Evolutionary conservation across 2,888 invertebrate genomes (phyloP), one percentile per base, ranked within the genome.

Genomic region (Amblyjoppa fuscipennis): DNA sequence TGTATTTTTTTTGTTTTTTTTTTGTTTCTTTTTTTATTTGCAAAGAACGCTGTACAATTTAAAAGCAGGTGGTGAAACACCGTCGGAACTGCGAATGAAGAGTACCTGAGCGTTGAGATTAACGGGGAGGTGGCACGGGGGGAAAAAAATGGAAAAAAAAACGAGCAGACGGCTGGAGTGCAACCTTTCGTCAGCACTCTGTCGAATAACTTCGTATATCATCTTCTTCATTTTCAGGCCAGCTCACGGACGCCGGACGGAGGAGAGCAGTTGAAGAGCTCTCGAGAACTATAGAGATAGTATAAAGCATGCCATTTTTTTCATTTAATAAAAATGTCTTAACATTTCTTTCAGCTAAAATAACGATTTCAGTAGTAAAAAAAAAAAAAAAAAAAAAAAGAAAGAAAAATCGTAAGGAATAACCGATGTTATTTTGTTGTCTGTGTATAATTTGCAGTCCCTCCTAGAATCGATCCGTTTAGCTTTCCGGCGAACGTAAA

Each of bases 401-500:
- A 20, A 31, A 56, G 20, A 45, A 61, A 78, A 66, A 49, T 59
- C n/a, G 16, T 66, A 20, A 31, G 86, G 85, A 88, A 88, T 88
- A 78, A 79, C 41, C 71, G 70, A 85, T 89, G 68, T 83, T 81
- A 89, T 89, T 89, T 94, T 75, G 66, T 53, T 80, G 28, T 68
- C 68, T 78, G 70, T 80, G 45, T 90, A 87, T 91, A 89, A 91
- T 91, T 94, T 94, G 84, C 94, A 95, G 95, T 95, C 91, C 95
- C 95, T 86, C 95, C 95, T 87, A 94, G 94, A 93, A 95, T 95
- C 92, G 94, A 94, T 90, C 94, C 94, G 89, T 95, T 95, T 94
- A 94, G 93, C 91, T 94, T 95, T 90, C 94, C 94, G 78, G 93
- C 91, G 86, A 93, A 94, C 90, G 93, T 95, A 86, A 94, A 94